phyloP scores from a whole-genome alignment of 2,888 invertebrate genomes.

The Drosophila parthenogenetica region DNA sequence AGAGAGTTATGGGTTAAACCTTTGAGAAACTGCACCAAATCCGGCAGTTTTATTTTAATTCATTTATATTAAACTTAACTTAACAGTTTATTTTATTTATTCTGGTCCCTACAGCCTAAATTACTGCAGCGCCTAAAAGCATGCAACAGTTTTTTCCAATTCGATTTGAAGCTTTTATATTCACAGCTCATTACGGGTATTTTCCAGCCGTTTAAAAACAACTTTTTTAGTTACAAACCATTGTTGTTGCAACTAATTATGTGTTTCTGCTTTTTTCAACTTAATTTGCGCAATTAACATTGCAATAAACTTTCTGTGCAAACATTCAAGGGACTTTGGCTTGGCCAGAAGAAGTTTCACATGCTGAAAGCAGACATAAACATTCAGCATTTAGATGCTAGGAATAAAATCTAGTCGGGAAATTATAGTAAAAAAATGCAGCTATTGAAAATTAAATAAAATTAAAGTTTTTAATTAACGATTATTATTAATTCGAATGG shows the following conservation, averaged over 20 bases:
- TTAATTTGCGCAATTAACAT: conserved; percentile 71
- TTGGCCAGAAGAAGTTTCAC: not conserved
- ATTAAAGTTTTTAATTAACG: no score
- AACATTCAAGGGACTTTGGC: conserved; percentile 51
- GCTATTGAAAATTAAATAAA: no score
- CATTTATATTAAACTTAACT: no score
- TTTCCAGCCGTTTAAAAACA: no score
- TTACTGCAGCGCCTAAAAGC: not conserved
- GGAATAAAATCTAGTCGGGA: not conserved
- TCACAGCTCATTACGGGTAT: no score
- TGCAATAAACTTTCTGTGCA: conserved; percentile 64
- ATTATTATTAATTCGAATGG: not conserved
- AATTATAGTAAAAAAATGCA: no score
- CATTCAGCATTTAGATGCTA: conserved; percentile 9
- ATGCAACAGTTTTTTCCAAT: not conserved
- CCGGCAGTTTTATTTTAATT: no score
- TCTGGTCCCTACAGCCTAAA: not conserved
- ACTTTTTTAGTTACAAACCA: not conserved
- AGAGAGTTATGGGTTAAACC: no score
- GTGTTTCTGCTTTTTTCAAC: conserved; percentile 32
- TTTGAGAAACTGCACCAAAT: no score
- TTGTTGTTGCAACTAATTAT: conserved; percentile 35
- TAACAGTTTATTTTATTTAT: no score
- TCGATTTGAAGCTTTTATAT: no score
- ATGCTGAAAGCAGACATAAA: conserved; percentile 1